Conservation (phyloP, 2,113 vertebrate genomes). For the Thermophis baileyi region DNA sequence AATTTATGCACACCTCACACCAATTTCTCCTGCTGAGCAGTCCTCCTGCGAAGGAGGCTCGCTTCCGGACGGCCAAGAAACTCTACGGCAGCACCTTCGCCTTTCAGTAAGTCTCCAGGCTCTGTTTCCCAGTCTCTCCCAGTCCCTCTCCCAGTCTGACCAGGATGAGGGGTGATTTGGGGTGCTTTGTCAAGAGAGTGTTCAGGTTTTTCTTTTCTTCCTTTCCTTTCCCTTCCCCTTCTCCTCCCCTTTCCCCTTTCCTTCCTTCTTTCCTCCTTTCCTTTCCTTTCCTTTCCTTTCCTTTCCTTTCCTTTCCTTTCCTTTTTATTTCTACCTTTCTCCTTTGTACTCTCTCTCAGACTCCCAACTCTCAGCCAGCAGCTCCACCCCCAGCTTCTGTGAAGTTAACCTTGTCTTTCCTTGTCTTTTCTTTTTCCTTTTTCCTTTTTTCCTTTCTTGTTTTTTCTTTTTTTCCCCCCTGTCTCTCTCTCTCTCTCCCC, state of each 20-base stretch:
- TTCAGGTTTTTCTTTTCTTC: not conserved
- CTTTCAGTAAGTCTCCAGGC: slow-evolving; percentile 87
- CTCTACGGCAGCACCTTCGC: slow-evolving; percentile 98
- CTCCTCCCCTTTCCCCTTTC: no score
- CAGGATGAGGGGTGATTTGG: not conserved
- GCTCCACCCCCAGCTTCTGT: no score
- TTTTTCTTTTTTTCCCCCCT: accelerated
- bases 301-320: no score
- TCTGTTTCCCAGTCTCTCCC: accelerated
- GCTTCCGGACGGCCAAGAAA: slow-evolving; percentile 98
- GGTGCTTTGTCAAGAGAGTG: not conserved
- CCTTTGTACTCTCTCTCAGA: no score
- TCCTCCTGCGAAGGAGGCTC: slow-evolving; percentile 95
- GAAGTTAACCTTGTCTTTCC: no score
- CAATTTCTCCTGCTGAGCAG: slow-evolving; percentile 99
- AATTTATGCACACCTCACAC: slow-evolving; percentile 99
- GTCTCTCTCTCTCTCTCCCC: no score
- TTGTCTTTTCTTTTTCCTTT: accelerated
- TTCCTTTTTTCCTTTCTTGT: accelerated
- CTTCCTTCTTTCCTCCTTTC: no score
- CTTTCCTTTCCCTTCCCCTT: no score
- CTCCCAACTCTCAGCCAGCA: no score
- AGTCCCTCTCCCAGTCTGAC: no score
- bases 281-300: no score
- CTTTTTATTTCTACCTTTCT: no score